A percentile compares a stretch with the other conserved stretches of the same genome.
Evolutionary conservation across 2,797 vertebrate genomes (phyloP).

Genomic region (Alosa sapidissima): DNA sequence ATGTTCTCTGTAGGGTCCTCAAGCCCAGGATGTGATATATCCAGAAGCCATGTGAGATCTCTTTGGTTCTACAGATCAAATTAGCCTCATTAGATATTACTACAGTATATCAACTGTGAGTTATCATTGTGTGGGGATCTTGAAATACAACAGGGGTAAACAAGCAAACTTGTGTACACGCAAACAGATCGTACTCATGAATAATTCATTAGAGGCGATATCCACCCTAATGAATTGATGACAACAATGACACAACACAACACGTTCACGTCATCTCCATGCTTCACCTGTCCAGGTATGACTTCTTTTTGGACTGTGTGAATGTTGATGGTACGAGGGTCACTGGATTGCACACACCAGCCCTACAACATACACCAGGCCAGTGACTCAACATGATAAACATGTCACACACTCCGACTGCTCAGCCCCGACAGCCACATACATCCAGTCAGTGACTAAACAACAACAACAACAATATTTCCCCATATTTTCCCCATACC

Average conservation of each 20-base stretch:
- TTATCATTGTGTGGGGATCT: background rate
- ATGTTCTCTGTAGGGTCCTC: background rate
- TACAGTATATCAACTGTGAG: background rate
- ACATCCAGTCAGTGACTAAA: no score
- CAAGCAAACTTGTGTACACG: background rate
- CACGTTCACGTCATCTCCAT: background rate
- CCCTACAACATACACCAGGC: constrained; percentile 76
- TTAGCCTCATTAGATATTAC: background rate
- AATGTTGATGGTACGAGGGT: constrained; percentile 72
- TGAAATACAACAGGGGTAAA: background rate
- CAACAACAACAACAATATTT: no score
- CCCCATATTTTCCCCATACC: no score
- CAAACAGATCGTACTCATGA: background rate
- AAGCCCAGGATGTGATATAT: background rate
- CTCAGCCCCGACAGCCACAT: background rate
- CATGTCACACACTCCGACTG: background rate
- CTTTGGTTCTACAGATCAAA: background rate
- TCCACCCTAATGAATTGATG: constrained; percentile 11
- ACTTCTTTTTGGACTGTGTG: constrained; percentile 81
- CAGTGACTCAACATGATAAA: background rate
- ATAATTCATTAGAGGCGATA: background rate
- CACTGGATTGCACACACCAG: constrained; percentile 83
- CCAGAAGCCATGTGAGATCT: background rate
- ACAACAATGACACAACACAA: background rate
- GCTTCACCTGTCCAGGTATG: constrained; percentile 82